Conservation (phyloP, 2,888 invertebrate species). For the Pristionchus fissidentatus region DNA sequence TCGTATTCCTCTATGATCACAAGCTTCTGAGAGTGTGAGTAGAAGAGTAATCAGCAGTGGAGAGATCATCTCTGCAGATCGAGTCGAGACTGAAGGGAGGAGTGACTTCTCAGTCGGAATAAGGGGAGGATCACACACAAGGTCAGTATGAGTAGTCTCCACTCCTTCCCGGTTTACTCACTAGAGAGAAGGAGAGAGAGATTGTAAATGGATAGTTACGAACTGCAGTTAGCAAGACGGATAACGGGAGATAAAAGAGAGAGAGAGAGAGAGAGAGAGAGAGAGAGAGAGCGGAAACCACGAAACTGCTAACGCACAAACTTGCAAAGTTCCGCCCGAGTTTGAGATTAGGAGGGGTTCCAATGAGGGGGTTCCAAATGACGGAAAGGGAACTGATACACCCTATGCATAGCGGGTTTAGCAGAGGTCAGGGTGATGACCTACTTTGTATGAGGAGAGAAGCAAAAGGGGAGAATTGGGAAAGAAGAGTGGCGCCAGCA, state of each 20-base stretch:
- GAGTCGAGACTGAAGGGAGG: neutral
- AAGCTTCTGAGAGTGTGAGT: neutral
- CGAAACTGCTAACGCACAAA: too few relatives aligned
- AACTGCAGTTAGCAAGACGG: neutral
- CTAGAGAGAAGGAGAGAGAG: too few relatives aligned
- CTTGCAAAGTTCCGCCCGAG: too few relatives aligned
- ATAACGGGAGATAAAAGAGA: neutral
- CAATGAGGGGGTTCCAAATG: neutral
- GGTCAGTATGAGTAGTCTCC: conserved; percentile 13
- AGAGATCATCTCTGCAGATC: neutral
- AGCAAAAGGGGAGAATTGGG: neutral
- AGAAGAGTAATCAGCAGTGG: conserved; percentile 13
- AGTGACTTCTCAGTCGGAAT: neutral
- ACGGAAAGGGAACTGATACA: neutral
- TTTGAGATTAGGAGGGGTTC: too few relatives aligned
- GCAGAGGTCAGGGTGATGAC: conserved; percentile 3
- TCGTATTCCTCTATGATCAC: conserved; percentile 4
- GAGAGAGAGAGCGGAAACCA: too few relatives aligned
- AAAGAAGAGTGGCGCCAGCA: conserved; percentile 4
- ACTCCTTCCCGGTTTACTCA: neutral
- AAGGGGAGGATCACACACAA: neutral
- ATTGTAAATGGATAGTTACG: conserved; percentile 26
- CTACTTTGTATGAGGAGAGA: conserved; percentile 10
- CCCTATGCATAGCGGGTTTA: neutral
- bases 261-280: neutral